Evolutionary conservation across 2,797 vertebrate genomes (phyloP).

Genomic region (Cuculus canorus): DNA sequence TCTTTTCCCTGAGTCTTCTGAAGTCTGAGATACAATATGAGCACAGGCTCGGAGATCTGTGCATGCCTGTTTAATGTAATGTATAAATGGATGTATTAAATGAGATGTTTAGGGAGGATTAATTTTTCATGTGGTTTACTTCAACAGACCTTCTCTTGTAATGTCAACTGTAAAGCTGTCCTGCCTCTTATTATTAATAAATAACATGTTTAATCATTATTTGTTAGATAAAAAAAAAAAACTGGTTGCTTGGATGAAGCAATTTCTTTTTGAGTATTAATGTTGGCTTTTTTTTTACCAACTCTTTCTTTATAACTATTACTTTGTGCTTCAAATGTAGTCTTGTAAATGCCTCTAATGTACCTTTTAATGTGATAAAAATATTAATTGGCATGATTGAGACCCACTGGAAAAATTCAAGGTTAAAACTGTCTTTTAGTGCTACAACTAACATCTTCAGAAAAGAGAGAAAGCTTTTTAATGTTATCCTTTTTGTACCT

Average conservation of each 20-base stretch:
- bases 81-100: neutral
- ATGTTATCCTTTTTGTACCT: neutral
- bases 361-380: neutral
- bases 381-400: neutral
- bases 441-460: neutral
- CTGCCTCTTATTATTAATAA: neutral
- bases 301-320: neutral
- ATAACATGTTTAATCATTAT: neutral
- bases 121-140: neutral
- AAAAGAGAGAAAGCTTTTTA: neutral
- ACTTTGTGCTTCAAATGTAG: neutral
- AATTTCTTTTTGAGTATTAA: neutral
- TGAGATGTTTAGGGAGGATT: neutral
- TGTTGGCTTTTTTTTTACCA: neutral
- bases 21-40: neutral
- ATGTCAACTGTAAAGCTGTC: neutral
- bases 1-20: neutral
- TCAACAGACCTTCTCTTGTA: neutral
- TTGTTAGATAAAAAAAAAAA: neutral
- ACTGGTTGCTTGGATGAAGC: neutral
- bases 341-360: neutral
- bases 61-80: neutral
- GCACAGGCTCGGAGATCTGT: neutral
- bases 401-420: neutral
- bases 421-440: neutral